Evolutionary conservation across 23 tunicate genomes (phyloP).

Genomic region (Halocynthia aurantium): DNA sequence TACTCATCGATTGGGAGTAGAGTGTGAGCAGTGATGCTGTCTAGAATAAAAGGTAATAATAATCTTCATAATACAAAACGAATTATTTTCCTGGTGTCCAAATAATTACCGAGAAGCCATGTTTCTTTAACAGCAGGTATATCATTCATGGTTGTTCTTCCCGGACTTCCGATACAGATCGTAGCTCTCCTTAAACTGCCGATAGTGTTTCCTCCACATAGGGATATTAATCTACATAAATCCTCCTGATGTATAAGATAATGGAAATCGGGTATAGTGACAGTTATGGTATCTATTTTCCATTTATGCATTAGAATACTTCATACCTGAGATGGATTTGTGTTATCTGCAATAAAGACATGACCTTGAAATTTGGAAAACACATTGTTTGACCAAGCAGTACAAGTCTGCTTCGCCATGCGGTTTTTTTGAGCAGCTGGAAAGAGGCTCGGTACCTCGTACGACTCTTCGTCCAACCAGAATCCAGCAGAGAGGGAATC

Average conservation of each 20-base stretch:
- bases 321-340: slow-evolving; percentile 53
- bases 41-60: background rate
- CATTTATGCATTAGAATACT: background rate
- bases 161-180: slow-evolving; percentile 48
- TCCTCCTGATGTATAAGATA: slow-evolving; percentile 32
- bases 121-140: slow-evolving; percentile 55
- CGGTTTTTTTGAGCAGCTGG: slow-evolving; percentile 36
- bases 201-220: slow-evolving; percentile 60
- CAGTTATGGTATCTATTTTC: background rate
- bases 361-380: slow-evolving; percentile 42
- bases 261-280: background rate
- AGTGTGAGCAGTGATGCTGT: slow-evolving; percentile 13
- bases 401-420: background rate
- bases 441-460: slow-evolving; percentile 41
- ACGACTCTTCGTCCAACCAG: slow-evolving; percentile 64
- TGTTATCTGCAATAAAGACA: slow-evolving; percentile 39
- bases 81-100: background rate
- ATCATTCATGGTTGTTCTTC: background rate
- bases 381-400: slow-evolving; percentile 44
- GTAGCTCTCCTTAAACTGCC: slow-evolving; percentile 52
- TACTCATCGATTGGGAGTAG: slow-evolving; percentile 16
- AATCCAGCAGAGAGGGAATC: slow-evolving; percentile 53
- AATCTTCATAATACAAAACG: background rate
- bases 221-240: slow-evolving; percentile 33
- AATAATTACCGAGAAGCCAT: slow-evolving; percentile 53